Evolutionary conservation across 2,888 invertebrate genomes (phyloP).

Genomic region (Caenorhabditis sp.): DNA sequence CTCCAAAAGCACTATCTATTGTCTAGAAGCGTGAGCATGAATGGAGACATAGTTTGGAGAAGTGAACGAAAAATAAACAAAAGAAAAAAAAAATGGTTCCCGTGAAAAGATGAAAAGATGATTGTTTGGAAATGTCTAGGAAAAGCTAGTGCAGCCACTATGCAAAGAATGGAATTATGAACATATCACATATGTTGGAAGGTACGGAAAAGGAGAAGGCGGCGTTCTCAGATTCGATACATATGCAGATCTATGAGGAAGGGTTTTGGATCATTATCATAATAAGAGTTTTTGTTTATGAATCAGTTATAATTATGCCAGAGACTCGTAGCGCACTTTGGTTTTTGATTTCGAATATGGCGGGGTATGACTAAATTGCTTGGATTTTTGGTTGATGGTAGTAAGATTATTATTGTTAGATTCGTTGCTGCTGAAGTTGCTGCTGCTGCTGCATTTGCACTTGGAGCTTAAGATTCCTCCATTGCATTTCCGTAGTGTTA

Average conservation of each 20-base stretch:
- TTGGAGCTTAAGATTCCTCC: constrained; percentile 69
- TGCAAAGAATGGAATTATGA: constrained; percentile 53
- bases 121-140: constrained; percentile 53
- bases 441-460: constrained; percentile 63
- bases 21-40: constrained; percentile 36
- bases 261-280: constrained; percentile 2
- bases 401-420: not conserved
- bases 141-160: constrained; percentile 55
- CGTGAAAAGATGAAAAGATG: constrained; percentile 35
- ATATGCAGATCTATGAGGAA: constrained; percentile 39
- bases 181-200: constrained; percentile 56
- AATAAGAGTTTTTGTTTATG: not conserved
- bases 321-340: constrained; percentile 28
- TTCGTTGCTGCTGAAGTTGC: constrained; percentile 20
- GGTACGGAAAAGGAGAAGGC: constrained; percentile 1
- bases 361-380: not conserved
- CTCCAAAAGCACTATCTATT: constrained; percentile 29
- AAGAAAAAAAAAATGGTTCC: constrained; percentile 25
- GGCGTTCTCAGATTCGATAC: constrained; percentile 24
- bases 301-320: constrained; percentile 42
- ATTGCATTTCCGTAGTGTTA: constrained; percentile 78
- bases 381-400: constrained; percentile 8
- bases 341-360: not conserved
- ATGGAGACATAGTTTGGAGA: not conserved
- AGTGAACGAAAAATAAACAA: not conserved